phyloP scores from a whole-genome alignment of 2,797 vertebrate species.

The Sebastolobus alascanus region DNA sequence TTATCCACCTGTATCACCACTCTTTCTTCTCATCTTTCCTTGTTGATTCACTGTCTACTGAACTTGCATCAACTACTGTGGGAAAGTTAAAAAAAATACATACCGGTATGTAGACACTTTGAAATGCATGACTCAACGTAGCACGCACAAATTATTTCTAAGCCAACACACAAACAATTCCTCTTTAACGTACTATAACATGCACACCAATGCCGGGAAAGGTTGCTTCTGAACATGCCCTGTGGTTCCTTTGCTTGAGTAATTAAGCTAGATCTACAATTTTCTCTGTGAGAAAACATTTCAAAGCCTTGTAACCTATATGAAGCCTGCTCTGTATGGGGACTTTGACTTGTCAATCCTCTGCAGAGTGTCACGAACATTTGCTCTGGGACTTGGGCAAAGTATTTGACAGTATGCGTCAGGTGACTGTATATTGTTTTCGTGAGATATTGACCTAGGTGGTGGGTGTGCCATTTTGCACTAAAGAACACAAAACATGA shows the following conservation, averaged over 20 bases:
- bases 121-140: background rate
- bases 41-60: background rate
- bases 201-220: background rate
- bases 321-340: background rate
- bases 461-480: constrained; percentile 32
- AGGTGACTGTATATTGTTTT: constrained; percentile 38
- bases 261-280: background rate
- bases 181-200: background rate
- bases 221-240: constrained; percentile 2
- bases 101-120: background rate
- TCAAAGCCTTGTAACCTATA: background rate
- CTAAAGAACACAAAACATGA: constrained; percentile 17
- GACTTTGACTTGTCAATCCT: background rate
- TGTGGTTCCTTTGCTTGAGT: constrained; percentile 9
- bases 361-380: constrained; percentile 3
- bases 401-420: constrained; percentile 7
- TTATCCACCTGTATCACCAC: constrained; percentile 6
- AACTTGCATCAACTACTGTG: background rate
- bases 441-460: constrained; percentile 34
- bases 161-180: background rate
- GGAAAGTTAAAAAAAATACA: background rate
- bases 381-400: background rate
- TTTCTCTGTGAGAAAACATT: background rate
- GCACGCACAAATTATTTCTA: background rate
- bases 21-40: background rate